Conservation (phyloP, 2,113 vertebrate species). For the Dinomys branickii region DNA sequence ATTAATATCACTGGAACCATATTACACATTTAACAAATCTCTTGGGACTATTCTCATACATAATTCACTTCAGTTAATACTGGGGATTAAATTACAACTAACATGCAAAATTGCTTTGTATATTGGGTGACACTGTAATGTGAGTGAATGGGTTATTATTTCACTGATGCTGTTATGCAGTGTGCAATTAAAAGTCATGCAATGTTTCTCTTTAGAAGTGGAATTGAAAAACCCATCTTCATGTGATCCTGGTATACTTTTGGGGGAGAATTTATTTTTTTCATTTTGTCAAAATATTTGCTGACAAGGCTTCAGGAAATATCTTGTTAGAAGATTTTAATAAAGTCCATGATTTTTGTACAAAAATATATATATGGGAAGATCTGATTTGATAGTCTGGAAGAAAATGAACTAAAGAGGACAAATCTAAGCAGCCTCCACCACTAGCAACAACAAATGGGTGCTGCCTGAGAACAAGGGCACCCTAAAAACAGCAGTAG, state of each 20-base stretch:
- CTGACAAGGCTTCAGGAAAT: conserved; percentile 75
- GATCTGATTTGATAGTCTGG: too few species aligned
- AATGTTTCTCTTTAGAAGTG: conserved; percentile 75
- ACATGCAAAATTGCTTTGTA: conserved; percentile 79
- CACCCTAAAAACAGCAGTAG: too few species aligned
- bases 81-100: conserved; percentile 70
- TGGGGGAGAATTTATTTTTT: conserved; percentile 74
- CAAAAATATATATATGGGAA: not conserved
- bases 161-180: conserved; percentile 77
- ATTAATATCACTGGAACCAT: conserved; percentile 58
- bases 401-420: too few species aligned
- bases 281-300: conserved; percentile 76
- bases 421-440: too few species aligned
- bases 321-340: conserved; percentile 75
- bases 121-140: conserved; percentile 80
- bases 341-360: conserved; percentile 79
- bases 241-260: conserved; percentile 60
- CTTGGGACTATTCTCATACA: conserved; percentile 40
- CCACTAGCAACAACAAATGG: too few species aligned
- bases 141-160: conserved; percentile 72
- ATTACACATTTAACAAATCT: conserved; percentile 58
- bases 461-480: too few species aligned
- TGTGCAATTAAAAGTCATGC: conserved; percentile 75
- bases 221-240: conserved; percentile 68
- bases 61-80: too few species aligned